These are phyloP conservation scores for Euspilapteryx auroguttella DNA, from an alignment of 2,888 invertebrate genomes.

Conservation along the genomic window DNA sequence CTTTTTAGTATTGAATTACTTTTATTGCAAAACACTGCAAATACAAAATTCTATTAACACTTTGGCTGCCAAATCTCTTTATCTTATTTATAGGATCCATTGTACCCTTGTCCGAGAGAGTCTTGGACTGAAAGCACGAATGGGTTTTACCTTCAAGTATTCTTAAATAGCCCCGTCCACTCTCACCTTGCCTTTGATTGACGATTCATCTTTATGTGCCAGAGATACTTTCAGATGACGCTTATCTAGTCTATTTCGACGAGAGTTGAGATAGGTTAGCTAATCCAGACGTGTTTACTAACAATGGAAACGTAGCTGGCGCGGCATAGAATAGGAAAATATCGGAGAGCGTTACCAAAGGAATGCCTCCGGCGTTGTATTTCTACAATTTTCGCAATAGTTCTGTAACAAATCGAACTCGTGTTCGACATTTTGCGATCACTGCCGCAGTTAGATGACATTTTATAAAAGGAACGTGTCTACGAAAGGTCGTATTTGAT, in stretches of 20 bases:
- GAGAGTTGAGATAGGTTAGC: no score
- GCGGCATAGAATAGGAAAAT: background rate
- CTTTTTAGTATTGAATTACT: no score
- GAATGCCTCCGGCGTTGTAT: slow-evolving; percentile 23
- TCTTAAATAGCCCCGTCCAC: slow-evolving; percentile 55
- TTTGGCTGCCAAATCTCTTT: no score
- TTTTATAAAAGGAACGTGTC: slow-evolving; percentile 55
- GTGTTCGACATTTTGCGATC: slow-evolving; percentile 57
- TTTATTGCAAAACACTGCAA: no score
- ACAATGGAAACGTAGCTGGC: background rate
- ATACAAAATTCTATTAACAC: no score
- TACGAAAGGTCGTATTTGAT: slow-evolving; percentile 59
- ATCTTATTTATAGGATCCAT: slow-evolving; percentile 48
- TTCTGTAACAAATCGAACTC: slow-evolving; percentile 50
- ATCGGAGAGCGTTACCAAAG: slow-evolving; percentile 11
- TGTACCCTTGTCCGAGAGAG: slow-evolving; percentile 51
- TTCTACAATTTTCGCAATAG: slow-evolving; percentile 43
- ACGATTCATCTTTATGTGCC: slow-evolving; percentile 60
- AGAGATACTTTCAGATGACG: slow-evolving; percentile 48
- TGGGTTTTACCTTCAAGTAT: slow-evolving; percentile 58
- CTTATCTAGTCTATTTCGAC: slow-evolving; percentile 18
- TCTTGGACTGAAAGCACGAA: slow-evolving; percentile 55
- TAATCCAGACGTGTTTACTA: no score
- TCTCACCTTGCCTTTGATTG: slow-evolving; percentile 61
- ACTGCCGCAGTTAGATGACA: slow-evolving; percentile 49